Percentiles rank a stretch among this genome's conserved stretches.
These are phyloP conservation scores for Junco hyemalis DNA, from an alignment of 2,113 vertebrate species.

Conservation along the genomic window DNA sequence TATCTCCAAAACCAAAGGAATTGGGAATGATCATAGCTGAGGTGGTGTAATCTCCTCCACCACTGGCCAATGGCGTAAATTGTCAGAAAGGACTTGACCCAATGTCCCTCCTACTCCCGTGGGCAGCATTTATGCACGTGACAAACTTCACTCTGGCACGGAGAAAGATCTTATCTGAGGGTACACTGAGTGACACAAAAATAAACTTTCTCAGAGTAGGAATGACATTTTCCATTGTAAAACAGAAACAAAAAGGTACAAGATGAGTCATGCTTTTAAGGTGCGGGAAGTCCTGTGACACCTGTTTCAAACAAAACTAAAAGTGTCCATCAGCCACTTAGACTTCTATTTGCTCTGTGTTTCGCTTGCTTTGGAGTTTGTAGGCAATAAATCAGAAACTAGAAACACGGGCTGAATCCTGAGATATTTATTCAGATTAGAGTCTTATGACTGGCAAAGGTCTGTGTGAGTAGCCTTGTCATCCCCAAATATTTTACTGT, in stretches of 20 bases:
- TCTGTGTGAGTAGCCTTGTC: background rate
- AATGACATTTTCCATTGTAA: background rate
- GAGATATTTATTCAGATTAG: background rate
- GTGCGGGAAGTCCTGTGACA: background rate
- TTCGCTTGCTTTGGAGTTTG: background rate
- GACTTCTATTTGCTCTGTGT: background rate
- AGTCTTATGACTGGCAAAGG: background rate
- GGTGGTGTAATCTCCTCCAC: background rate
- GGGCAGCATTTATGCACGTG: background rate
- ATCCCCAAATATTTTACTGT: background rate
- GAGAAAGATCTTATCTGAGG: background rate
- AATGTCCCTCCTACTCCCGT: background rate
- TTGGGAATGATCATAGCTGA: background rate
- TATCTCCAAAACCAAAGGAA: background rate
- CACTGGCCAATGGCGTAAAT: background rate
- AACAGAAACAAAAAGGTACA: background rate
- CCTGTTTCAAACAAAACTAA: background rate
- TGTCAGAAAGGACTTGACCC: background rate
- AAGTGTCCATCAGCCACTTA: background rate
- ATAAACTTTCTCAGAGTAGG: background rate
- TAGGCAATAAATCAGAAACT: background rate
- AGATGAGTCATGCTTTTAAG: background rate
- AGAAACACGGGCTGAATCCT: background rate
- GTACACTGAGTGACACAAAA: background rate
- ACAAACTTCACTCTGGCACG: accelerated